phyloP scores from a whole-genome alignment of 2,113 vertebrate species.

The Pristiophorus japonicus region DNA sequence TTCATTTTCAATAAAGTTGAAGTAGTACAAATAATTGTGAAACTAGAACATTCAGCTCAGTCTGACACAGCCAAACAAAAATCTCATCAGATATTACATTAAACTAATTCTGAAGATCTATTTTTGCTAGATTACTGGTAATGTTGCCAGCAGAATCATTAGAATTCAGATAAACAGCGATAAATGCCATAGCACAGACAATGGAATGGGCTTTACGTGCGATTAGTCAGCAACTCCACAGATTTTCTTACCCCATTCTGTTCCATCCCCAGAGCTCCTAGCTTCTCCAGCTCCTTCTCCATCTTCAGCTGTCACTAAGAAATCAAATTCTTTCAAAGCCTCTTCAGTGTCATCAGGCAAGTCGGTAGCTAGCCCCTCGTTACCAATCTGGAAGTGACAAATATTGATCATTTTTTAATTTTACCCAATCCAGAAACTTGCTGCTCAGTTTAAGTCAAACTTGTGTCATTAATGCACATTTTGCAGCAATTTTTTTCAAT shows the following conservation, averaged over 20 bases:
- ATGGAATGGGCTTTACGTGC: not conserved
- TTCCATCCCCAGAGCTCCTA: constrained; percentile 94
- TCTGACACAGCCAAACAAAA: constrained; percentile 33
- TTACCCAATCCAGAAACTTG: not conserved
- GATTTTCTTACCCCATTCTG: constrained; percentile 87
- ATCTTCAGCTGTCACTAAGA: constrained; percentile 93
- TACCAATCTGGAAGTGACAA: constrained; percentile 61
- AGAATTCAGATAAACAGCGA: constrained; percentile 26
- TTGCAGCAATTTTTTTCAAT: not conserved
- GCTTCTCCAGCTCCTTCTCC: constrained; percentile 96
- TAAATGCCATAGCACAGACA: not conserved
- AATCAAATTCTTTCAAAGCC: constrained; percentile 98
- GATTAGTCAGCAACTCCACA: not conserved
- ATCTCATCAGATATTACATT: not conserved
- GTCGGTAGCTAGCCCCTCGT: constrained; percentile 84
- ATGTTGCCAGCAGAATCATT: not conserved
- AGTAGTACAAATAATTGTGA: constrained; percentile 38
- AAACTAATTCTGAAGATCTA: not conserved
- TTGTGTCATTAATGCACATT: not conserved
- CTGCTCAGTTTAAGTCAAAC: not conserved
- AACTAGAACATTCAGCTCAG: constrained; percentile 41
- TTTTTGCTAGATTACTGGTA: not conserved
- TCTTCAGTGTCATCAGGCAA: constrained; percentile 89
- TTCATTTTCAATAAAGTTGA: constrained; percentile 36
- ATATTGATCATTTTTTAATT: not conserved